Conservation (phyloP, 2,797 vertebrate species). For the Ataeniobius toweri region DNA sequence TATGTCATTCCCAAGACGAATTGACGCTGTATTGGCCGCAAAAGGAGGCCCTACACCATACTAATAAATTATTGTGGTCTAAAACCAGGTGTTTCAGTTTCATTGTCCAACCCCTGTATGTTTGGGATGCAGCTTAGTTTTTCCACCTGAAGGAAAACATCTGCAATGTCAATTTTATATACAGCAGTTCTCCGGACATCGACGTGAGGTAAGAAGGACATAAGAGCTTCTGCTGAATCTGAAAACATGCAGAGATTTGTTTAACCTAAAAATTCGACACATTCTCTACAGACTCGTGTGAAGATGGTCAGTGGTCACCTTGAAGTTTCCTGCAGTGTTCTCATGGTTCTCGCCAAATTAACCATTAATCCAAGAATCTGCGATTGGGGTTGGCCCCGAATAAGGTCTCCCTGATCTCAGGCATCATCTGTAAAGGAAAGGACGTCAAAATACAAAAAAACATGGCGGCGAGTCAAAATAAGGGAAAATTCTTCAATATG, state of each 20-base stretch:
- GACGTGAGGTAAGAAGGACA: neutral
- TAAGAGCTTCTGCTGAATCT: slow-evolving; percentile 20
- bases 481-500: neutral
- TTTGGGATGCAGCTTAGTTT: slow-evolving; percentile 26
- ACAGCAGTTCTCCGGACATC: slow-evolving; percentile 15
- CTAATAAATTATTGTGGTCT: too few species aligned
- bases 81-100: too few species aligned
- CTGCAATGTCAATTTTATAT: neutral
- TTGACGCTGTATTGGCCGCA: too few species aligned
- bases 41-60: too few species aligned
- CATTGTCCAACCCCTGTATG: too few species aligned
- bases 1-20: too few species aligned
- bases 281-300: slow-evolving; percentile 4
- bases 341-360: slow-evolving; percentile 9
- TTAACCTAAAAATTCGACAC: slow-evolving; percentile 11
- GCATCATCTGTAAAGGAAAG: slow-evolving; percentile 88
- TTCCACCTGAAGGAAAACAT: neutral
- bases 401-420: slow-evolving; percentile 89
- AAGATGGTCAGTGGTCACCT: slow-evolving; percentile 34
- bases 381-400: slow-evolving; percentile 93
- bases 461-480: neutral
- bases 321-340: slow-evolving; percentile 11
- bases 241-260: slow-evolving; percentile 3
- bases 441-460: neutral
- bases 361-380: slow-evolving; percentile 89